These are phyloP conservation scores for Tringa solitaria DNA, from an alignment of 2,113 vertebrate species.

Conservation along the genomic window DNA sequence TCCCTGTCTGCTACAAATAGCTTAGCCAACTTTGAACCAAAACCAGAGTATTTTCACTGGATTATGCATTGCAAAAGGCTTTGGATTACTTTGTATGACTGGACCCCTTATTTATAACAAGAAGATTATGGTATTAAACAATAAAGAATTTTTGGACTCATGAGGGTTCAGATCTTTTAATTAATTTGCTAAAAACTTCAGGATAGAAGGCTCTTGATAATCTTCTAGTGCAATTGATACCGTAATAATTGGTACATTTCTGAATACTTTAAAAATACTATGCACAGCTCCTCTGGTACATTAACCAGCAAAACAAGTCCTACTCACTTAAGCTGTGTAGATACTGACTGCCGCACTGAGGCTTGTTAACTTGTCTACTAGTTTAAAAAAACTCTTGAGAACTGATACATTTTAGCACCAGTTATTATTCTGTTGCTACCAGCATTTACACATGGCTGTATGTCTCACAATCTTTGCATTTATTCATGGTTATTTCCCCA, in stretches of 20 bases:
- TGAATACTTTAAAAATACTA: background rate
- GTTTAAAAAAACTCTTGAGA: background rate
- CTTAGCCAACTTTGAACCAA: constrained; percentile 13
- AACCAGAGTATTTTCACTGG: constrained; percentile 25
- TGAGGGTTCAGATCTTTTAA: constrained; percentile 35
- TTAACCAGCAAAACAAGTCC: background rate
- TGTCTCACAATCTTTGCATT: background rate
- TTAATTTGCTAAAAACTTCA: constrained; percentile 48
- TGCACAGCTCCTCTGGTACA: background rate
- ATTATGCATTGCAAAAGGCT: constrained; percentile 59
- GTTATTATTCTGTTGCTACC: background rate
- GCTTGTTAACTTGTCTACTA: background rate
- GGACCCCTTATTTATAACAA: constrained; percentile 44
- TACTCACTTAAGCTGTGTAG: background rate
- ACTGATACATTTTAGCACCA: background rate
- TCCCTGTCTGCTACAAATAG: constrained; percentile 4
- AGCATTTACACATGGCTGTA: background rate
- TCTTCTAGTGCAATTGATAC: constrained; percentile 28
- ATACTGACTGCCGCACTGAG: background rate
- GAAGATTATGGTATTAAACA: constrained; percentile 63
- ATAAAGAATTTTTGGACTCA: constrained; percentile 45
- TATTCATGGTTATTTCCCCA: background rate
- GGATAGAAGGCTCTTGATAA: constrained; percentile 14
- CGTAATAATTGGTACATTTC: background rate
- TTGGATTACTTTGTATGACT: constrained; percentile 60